A percentile compares a stretch with the other conserved stretches of the same genome.
Evolutionary conservation across 2,888 invertebrate genomes (phyloP).

Genomic region (Tetragonisca angustula): DNA sequence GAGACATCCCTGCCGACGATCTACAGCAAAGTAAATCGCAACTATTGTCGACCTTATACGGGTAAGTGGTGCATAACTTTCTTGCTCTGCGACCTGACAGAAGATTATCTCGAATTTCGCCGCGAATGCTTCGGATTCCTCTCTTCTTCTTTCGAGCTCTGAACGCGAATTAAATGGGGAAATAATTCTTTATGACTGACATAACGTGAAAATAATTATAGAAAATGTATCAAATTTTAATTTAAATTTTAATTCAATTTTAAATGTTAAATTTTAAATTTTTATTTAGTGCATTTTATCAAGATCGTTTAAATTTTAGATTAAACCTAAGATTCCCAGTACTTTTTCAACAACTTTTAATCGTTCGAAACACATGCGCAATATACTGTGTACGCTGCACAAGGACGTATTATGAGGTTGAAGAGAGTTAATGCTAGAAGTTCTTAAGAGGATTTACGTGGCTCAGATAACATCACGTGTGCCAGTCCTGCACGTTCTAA

Average conservation of each 20-base stretch:
- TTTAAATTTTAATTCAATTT: too few species aligned
- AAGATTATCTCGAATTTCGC: not conserved
- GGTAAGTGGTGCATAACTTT: constrained; percentile 80
- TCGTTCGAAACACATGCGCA: not conserved
- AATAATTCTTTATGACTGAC: not conserved
- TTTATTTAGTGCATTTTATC: too few species aligned
- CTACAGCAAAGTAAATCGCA: constrained; percentile 85
- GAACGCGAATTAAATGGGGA: not conserved
- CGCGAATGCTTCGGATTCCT: not conserved
- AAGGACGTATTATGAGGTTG: not conserved
- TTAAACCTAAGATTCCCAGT: not conserved
- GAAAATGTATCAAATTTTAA: too few species aligned
- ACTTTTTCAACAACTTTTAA: not conserved
- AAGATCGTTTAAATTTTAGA: too few species aligned
- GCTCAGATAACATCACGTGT: not conserved
- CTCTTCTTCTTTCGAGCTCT: not conserved
- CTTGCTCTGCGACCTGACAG: not conserved
- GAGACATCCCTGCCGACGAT: constrained; percentile 80
- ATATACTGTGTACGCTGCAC: not conserved
- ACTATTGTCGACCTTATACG: constrained; percentile 86
- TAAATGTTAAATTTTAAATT: too few species aligned
- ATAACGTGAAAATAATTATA: too few species aligned
- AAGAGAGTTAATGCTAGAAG: not conserved
- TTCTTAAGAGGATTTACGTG: not conserved
- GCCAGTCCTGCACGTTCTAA: not conserved